phyloP scores from a whole-genome alignment of 2,888 invertebrate species.

The Trichopoda pennipes region DNA sequence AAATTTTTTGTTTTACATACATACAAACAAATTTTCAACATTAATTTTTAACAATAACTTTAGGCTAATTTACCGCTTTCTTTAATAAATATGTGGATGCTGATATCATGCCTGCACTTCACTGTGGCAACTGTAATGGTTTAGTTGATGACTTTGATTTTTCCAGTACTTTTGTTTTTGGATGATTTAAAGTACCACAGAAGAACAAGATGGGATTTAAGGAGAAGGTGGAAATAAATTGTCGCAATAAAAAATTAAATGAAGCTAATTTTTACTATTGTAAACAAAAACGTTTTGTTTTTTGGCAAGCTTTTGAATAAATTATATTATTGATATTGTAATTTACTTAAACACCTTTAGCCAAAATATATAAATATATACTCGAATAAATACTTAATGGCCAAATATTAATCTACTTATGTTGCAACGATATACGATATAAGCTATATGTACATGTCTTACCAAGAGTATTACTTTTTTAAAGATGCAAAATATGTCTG shows the following conservation, averaged over 20 bases:
- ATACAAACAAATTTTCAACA: too few species aligned
- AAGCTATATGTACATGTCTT: too few species aligned
- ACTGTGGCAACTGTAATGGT: slow-evolving; percentile 76
- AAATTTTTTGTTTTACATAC: too few species aligned
- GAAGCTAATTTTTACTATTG: background rate
- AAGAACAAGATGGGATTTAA: slow-evolving; percentile 34
- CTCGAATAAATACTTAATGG: too few species aligned
- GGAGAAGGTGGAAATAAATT: background rate
- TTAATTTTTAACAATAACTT: slow-evolving; percentile 76
- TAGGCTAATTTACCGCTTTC: slow-evolving; percentile 77
- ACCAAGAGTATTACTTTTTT: too few species aligned
- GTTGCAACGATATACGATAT: too few species aligned
- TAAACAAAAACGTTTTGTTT: background rate
- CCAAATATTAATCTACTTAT: too few species aligned
- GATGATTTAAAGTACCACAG: slow-evolving; percentile 75
- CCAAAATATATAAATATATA: too few species aligned
- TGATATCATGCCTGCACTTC: slow-evolving; percentile 75
- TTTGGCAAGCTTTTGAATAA: background rate
- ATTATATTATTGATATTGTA: background rate
- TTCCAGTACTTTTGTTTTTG: slow-evolving; percentile 75
- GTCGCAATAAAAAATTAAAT: background rate
- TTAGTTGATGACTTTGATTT: slow-evolving; percentile 76
- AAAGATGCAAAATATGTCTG: too few species aligned
- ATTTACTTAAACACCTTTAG: too few species aligned
- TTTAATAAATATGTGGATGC: slow-evolving; percentile 76